Percentiles rank a stretch among this genome's conserved stretches.
Evolutionary conservation across 2,797 vertebrate species (phyloP).

Genomic region (Pachyuromys duprasi): DNA sequence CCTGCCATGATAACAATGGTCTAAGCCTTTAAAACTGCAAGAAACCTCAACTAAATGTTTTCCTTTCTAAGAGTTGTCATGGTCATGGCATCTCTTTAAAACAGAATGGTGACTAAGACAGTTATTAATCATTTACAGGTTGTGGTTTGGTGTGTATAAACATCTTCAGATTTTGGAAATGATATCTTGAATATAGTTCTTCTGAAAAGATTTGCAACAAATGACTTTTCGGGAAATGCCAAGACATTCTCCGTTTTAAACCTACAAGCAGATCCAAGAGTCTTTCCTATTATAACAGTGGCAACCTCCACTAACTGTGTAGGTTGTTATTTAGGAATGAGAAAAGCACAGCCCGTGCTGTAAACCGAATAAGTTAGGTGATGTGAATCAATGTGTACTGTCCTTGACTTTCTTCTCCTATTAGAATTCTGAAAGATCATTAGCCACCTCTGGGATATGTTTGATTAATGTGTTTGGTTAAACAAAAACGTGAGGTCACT

Average conservation of each 20-base stretch:
- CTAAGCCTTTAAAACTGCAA: background rate
- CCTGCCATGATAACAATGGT: background rate
- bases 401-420: slow-evolving; percentile 90
- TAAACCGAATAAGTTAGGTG: slow-evolving; percentile 85
- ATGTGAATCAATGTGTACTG: slow-evolving; percentile 86
- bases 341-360: slow-evolving; percentile 74
- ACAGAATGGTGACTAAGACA: background rate
- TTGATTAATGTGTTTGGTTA: slow-evolving; percentile 89
- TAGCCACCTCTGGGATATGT: slow-evolving; percentile 87
- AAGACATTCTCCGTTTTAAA: slow-evolving; percentile 48
- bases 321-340: slow-evolving; percentile 74
- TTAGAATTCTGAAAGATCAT: slow-evolving; percentile 89
- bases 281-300: slow-evolving; percentile 73
- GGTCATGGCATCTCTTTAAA: background rate
- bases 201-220: background rate
- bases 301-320: slow-evolving; percentile 71
- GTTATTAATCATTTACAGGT: background rate
- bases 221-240: slow-evolving; percentile 24
- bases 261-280: slow-evolving; percentile 64
- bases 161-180: slow-evolving; percentile 20
- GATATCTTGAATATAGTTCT: background rate
- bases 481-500: slow-evolving; percentile 89
- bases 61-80: background rate
- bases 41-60: background rate
- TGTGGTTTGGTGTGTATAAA: background rate